Percentiles rank a stretch among this genome's conserved stretches.
Evolutionary conservation across 2,113 vertebrate genomes (phyloP).

Genomic region (Nanger granti): DNA sequence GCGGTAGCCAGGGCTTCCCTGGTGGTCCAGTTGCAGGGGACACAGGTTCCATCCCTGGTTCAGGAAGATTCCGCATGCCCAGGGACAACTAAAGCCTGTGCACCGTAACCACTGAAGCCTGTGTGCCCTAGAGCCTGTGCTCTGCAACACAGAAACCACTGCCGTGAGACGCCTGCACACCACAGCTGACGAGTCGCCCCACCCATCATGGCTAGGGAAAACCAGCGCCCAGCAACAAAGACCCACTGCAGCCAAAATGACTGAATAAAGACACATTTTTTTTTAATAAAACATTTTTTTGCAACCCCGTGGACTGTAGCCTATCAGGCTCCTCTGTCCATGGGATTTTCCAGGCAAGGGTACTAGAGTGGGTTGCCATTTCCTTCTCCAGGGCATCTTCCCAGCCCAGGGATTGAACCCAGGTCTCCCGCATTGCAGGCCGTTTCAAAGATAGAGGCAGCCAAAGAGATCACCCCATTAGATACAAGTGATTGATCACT

Average conservation of each 20-base stretch:
- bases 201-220: background rate
- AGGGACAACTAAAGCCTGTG: background rate
- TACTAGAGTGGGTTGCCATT: background rate
- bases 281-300: background rate
- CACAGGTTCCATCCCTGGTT: background rate
- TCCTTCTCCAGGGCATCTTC: background rate
- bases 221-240: accelerated
- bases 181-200: background rate
- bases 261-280: background rate
- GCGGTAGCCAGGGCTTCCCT: background rate
- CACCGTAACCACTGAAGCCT: background rate
- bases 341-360: background rate
- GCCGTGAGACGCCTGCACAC: background rate
- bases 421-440: background rate
- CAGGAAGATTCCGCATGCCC: background rate
- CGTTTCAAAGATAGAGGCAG: background rate
- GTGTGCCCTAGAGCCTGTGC: background rate
- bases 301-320: background rate
- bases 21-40: background rate
- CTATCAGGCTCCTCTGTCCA: background rate
- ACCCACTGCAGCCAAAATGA: background rate
- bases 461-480: background rate
- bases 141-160: background rate
- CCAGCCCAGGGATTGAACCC: background rate
- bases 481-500: background rate